Conservation (phyloP, 2,797 vertebrate genomes). For the Sternotherus odoratus region DNA sequence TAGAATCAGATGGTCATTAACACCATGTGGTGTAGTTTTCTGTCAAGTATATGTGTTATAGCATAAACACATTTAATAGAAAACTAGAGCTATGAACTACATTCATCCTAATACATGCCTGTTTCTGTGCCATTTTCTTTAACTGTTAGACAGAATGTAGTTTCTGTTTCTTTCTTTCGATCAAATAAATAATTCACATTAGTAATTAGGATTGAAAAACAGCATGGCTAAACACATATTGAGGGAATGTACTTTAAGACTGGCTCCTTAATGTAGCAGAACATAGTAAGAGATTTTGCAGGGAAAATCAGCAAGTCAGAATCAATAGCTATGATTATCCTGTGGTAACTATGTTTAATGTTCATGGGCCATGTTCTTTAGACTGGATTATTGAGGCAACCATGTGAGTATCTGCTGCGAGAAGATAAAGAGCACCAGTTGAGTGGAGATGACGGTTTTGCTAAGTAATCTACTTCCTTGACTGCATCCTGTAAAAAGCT, state of each 20-base stretch:
- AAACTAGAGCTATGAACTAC: not conserved
- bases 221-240: not conserved
- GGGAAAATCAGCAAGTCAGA: constrained; percentile 33
- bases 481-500: constrained; percentile 59
- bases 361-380: constrained; percentile 27
- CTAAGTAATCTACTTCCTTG: constrained; percentile 63
- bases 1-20: not conserved
- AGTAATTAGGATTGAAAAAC: not conserved
- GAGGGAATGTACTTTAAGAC: not conserved
- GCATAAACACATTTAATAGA: not conserved
- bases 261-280: not conserved
- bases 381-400: constrained; percentile 43
- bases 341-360: constrained; percentile 22
- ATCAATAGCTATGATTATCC: constrained; percentile 58
- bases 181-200: not conserved
- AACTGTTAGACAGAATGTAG: fast-evolving
- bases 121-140: not conserved
- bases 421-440: constrained; percentile 66
- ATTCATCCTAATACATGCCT: fast-evolving
- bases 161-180: not conserved
- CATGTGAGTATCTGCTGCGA: constrained; percentile 53
- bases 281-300: constrained; percentile 11
- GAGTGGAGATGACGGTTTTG: constrained; percentile 52
- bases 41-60: not conserved
- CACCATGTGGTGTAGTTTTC: not conserved